These are phyloP conservation scores for Thera obeliscata DNA, from an alignment of 2,888 invertebrate genomes.

Conservation along the genomic window DNA sequence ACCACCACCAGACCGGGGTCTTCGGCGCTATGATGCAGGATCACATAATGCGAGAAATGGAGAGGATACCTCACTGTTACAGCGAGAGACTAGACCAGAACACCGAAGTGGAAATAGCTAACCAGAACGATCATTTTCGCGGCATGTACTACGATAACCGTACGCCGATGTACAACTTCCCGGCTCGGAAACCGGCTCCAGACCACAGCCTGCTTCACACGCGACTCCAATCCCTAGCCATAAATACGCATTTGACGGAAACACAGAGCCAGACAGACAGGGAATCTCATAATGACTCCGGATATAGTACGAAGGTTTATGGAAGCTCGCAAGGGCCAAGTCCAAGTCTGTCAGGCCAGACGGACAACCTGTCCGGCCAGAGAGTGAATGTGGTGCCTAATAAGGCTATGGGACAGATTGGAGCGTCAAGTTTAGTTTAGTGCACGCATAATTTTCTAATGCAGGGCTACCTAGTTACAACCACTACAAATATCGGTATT, in stretches of 20 bases:
- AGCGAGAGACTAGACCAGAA: constrained; percentile 77
- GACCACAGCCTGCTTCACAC: constrained; percentile 77
- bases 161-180: constrained; percentile 65
- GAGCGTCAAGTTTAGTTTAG: constrained; percentile 88
- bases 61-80: constrained; percentile 79
- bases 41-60: constrained; percentile 79
- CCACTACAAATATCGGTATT: neutral
- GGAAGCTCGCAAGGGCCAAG: constrained; percentile 91
- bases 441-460: neutral
- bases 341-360: constrained; percentile 88
- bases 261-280: constrained; percentile 83
- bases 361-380: constrained; percentile 70
- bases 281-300: constrained; percentile 92
- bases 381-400: constrained; percentile 63
- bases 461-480: neutral
- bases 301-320: constrained; percentile 93
- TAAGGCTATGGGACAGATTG: constrained; percentile 74
- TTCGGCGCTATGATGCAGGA: constrained; percentile 83
- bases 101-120: constrained; percentile 78
- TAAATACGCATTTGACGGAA: constrained; percentile 78
- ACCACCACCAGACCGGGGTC: constrained; percentile 74
- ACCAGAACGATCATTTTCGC: constrained; percentile 75
- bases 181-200: constrained; percentile 62
- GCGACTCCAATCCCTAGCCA: constrained; percentile 76
- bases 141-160: constrained; percentile 71